Evolutionary conservation across 92 coral and sea anemone species (phyloP).

Genomic region (Nematostella vectensis): DNA sequence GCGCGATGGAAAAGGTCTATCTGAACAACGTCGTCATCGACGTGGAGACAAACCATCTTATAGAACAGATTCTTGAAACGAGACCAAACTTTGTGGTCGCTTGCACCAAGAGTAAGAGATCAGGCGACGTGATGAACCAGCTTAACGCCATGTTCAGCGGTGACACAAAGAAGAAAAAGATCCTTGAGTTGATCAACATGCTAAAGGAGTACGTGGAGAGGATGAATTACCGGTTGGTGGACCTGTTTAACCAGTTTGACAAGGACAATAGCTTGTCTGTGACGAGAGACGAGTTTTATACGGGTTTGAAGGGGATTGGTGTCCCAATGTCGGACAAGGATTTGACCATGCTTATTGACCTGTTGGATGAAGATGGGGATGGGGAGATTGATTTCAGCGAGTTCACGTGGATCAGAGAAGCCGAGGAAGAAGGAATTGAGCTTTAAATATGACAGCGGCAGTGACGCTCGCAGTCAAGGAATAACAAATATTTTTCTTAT

Average conservation of each 20-base stretch:
- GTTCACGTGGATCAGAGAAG: constrained; percentile 80
- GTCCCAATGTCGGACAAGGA: constrained; percentile 86
- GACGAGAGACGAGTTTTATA: constrained; percentile 63
- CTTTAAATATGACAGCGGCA: neutral
- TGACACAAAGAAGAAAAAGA: constrained; percentile 33
- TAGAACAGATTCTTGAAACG: constrained; percentile 40
- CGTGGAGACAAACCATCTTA: constrained; percentile 53
- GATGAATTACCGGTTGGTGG: constrained; percentile 75
- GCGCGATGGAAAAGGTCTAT: constrained; percentile 57
- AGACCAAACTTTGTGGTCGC: constrained; percentile 56
- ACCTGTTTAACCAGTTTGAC: constrained; percentile 93
- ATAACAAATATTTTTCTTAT: no score
- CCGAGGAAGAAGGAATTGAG: constrained; percentile 28
- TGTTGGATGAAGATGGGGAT: constrained; percentile 74
- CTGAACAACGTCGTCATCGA: constrained; percentile 73
- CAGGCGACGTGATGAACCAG: constrained; percentile 25
- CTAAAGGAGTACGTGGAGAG: constrained; percentile 69
- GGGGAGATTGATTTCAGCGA: constrained; percentile 87
- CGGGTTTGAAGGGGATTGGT: constrained; percentile 66
- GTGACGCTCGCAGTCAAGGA: no score
- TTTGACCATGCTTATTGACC: constrained; percentile 52
- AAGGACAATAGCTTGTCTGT: constrained; percentile 86
- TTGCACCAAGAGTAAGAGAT: constrained; percentile 51
- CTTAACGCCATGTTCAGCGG: constrained; percentile 29
- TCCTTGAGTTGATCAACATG: constrained; percentile 39